Percentiles rank a stretch among this genome's conserved stretches.
Conservation (phyloP, 2,888 invertebrate species). For the Dusona sp. region DNA sequence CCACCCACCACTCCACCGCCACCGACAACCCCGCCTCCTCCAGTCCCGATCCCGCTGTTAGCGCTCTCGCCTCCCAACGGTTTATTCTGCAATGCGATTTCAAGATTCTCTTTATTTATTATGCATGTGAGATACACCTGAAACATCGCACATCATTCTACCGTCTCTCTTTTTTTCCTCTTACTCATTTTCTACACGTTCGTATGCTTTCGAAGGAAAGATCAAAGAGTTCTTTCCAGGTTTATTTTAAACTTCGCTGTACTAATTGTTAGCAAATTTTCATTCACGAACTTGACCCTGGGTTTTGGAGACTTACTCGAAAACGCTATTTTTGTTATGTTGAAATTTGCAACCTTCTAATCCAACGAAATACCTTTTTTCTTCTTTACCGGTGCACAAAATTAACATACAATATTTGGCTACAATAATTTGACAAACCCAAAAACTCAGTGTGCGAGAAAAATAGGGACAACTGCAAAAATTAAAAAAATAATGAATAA, state of each 20-base stretch:
- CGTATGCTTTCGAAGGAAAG: background rate
- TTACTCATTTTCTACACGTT: constrained; percentile 15
- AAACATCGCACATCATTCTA: background rate
- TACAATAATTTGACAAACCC: too few species aligned
- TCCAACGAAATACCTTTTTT: too few species aligned
- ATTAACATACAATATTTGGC: too few species aligned
- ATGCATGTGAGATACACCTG: constrained; percentile 14
- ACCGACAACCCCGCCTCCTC: constrained; percentile 70
- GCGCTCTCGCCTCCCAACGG: constrained; percentile 77
- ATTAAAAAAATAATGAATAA: too few species aligned
- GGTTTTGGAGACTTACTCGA: background rate
- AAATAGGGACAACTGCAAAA: too few species aligned
- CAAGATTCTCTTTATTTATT: constrained; percentile 36
- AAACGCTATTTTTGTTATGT: background rate
- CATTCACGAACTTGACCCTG: background rate
- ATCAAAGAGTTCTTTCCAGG: background rate
- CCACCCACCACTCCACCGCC: constrained; percentile 71
- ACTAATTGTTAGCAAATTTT: background rate
- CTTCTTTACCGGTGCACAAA: too few species aligned
- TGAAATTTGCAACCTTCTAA: too few species aligned
- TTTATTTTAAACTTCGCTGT: background rate
- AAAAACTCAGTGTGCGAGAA: too few species aligned
- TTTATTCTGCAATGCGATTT: constrained; percentile 78
- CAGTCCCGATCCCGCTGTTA: constrained; percentile 74
- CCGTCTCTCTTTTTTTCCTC: constrained; percentile 10